Base-by-base conservation (phyloP, 2,113 vertebrate species). In the Rhinolophus ferrumequinum region DNA sequence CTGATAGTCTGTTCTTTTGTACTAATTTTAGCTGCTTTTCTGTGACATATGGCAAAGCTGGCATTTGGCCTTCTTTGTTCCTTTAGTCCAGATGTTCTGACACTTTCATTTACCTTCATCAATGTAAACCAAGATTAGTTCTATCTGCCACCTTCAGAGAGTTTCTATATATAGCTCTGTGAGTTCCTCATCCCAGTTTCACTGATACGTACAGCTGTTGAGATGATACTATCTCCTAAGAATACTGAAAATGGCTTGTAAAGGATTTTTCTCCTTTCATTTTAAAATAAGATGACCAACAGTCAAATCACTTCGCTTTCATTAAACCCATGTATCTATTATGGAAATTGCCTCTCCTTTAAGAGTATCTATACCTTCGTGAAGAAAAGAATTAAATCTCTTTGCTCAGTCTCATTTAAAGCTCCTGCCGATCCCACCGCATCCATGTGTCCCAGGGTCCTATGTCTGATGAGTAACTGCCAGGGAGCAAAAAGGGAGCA, bases 101-200 rank as follows among this genome's bases (percentile, higher is more conserved):
- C 64, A 93, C 93, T 97, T 95, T 88, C 50, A 93, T 86, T 80
- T 62, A 92, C 38, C 56, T 94, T 97, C 47, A 95, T 86, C 87
- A 38, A 16, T 76, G n/a, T 82, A 93, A 44, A 92, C 77, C 47
- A 77, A 92, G 93, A 79, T 77, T 80, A 77, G 69, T n/a, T 87
- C 85, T 96, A 62, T 90, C 89, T 92, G 77, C 54, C 82, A 96
- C 94, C 70, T n/a, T 33, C 72, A 56, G 6, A 82, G 86, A 92
- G n/a, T n/a, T 26, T 35, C 83, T 97, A 90, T 97, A 94, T 97
- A 97, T 95, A 97, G 86, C 64, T 90, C 82, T 2, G 22, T 66
- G 87, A 96, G 70, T 73, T 88, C 96, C 94, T 96, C 97, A 97
- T 97, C 69, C 44, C 93, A 84, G 93, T 93, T 89, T 95, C 93